Evolutionary conservation across 2,888 invertebrate species (phyloP), one percentile per base, ranked within the genome.

Genomic region (Lasioglossum figueresi): DNA sequence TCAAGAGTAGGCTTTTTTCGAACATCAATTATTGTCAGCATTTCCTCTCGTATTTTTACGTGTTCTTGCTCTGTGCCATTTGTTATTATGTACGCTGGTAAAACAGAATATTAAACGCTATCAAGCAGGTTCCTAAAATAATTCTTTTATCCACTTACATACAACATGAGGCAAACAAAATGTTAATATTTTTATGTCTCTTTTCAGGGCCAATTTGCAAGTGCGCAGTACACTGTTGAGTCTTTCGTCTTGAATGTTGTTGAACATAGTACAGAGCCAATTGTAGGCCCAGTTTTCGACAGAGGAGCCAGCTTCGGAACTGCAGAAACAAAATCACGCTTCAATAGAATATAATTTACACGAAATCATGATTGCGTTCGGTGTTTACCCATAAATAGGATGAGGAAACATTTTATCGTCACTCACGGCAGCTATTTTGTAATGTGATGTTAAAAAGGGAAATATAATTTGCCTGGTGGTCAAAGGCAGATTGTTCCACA

Each of bases 241-340:
- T 72, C 96, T 96, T 59, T 96, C 96, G 0, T 96, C 96, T 34
- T 96, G 96, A 59, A 98, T 96, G 0, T 96, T 95, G 0, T 96
- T 96, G 8, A 97, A 97, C 86, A 98, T 95, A 87, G 97, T 97
- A 63, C 96, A 96, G 0, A 97, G 96, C 98, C 98, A 98, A 89
- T 97, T 97, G 92, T 97, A 97, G 5, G 97, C 96, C 98, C 98
- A 98, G 88, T 96, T 96, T 89, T 97, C 96, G 91, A 97, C 97
- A 0, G 96, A 96, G 2, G 96, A 96, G 6, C 97, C 97, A 76
- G 96, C 96, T 72, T 96, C 96, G 0, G 97, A 97, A 31, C 97
- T 97, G 59, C 31, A 75, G 45, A 56, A 73, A 81, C 19, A 71
- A 63, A 56, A 27, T 37, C 71, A 79, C 34, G 19, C n/a, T 23